A percentile compares a stretch with the other conserved stretches of the same genome.
phyloP scores from a whole-genome alignment of 2,888 invertebrate species.

The Pristionchus fissidentatus region DNA sequence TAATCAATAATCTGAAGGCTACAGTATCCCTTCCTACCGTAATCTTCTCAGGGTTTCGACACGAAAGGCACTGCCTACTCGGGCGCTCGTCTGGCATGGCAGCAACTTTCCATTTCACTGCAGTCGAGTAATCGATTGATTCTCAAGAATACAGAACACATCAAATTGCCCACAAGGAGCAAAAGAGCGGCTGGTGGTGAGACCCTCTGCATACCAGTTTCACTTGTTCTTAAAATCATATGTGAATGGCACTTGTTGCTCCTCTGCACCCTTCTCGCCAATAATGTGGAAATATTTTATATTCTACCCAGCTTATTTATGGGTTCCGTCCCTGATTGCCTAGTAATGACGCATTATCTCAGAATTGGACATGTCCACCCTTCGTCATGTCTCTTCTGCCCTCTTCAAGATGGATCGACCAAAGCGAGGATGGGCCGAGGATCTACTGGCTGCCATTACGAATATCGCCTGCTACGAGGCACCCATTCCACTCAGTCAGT shows the following conservation, averaged over 20 bases:
- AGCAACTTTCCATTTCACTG: constrained; percentile 53
- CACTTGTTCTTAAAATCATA: too few species aligned
- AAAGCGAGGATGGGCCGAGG: constrained; percentile 68
- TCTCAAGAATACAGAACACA: background rate
- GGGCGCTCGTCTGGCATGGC: constrained; percentile 70
- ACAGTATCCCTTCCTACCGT: constrained; percentile 9
- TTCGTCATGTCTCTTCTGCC: background rate
- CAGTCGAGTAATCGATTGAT: constrained; percentile 13
- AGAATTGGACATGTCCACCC: constrained; percentile 7
- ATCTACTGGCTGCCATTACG: constrained; percentile 67
- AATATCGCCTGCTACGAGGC: constrained; percentile 73
- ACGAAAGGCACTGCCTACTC: constrained; percentile 71
- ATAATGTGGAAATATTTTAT: background rate
- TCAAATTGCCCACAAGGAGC: background rate
- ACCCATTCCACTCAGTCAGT: constrained; percentile 69
- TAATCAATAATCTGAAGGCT: too few species aligned
- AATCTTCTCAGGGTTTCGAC: constrained; percentile 71
- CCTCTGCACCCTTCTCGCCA: background rate
- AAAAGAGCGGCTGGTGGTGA: background rate
- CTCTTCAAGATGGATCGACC: constrained; percentile 25
- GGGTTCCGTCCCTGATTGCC: too few species aligned
- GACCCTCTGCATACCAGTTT: too few species aligned
- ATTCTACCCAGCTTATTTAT: background rate
- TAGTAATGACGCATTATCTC: too few species aligned
- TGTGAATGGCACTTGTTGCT: too few species aligned